Conservation (phyloP, 2,113 vertebrate genomes). For the Ameiurus melas region DNA sequence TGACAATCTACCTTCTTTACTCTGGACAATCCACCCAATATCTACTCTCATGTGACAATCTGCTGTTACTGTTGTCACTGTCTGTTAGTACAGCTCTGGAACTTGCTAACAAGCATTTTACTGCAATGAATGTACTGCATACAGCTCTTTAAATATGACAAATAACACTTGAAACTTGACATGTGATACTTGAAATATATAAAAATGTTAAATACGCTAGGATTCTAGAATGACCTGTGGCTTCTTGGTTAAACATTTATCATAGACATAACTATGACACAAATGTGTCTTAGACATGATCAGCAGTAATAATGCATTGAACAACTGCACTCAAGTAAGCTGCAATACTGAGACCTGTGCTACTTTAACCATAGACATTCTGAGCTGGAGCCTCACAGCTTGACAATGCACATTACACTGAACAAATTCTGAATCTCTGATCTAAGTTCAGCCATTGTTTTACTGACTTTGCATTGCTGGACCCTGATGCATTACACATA, state of each 20-base stretch:
- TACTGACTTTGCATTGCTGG: constrained; percentile 40
- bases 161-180: not conserved
- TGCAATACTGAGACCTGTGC: constrained; percentile 19
- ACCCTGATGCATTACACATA: constrained; percentile 30
- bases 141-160: too few species aligned
- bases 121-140: too few species aligned
- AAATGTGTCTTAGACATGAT: too few species aligned
- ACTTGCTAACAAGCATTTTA: not conserved
- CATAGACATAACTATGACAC: too few species aligned
- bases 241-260: too few species aligned
- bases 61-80: not conserved
- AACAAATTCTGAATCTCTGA: constrained; percentile 29
- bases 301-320: constrained; percentile 33
- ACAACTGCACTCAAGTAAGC: constrained; percentile 15
- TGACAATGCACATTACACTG: too few species aligned
- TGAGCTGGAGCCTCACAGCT: constrained; percentile 11
- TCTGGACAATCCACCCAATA: too few species aligned
- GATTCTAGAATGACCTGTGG: too few species aligned
- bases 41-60: too few species aligned
- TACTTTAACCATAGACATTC: constrained; percentile 29
- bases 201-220: constrained; percentile 31
- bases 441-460: constrained; percentile 32
- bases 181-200: not conserved
- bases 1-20: too few species aligned
- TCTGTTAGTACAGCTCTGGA: too few species aligned